A percentile compares a stretch with the other conserved stretches of the same genome.
phyloP scores from a whole-genome alignment of 2,113 vertebrate species.

The Mesocricetus auratus region DNA sequence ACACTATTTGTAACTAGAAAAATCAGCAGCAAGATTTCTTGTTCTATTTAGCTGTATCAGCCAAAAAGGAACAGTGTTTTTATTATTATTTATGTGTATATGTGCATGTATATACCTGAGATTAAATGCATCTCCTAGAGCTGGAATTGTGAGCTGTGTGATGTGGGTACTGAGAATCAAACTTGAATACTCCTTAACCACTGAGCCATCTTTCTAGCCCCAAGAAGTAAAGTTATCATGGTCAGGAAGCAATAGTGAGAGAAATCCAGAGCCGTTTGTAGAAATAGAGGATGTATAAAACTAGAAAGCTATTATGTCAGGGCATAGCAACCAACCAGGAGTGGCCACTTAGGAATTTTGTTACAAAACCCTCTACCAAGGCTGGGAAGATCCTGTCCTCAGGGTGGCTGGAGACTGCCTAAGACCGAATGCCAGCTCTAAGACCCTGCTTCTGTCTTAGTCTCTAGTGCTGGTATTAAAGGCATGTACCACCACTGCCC shows the following conservation, averaged over 20 bases:
- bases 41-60: conserved; percentile 21
- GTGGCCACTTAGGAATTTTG: not conserved
- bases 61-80: not conserved
- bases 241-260: not conserved
- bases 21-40: conserved; percentile 2
- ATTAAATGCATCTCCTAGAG: not conserved
- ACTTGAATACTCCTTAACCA: not conserved
- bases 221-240: conserved; percentile 19
- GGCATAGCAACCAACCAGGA: not conserved
- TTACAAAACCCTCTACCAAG: not conserved
- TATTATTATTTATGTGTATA: not conserved
- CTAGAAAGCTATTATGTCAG: not conserved
- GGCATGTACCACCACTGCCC: too few relatives aligned
- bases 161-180: not conserved
- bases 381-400: too few relatives aligned
- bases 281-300: not conserved
- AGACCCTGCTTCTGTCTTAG: too few relatives aligned
- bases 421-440: too few relatives aligned
- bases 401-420: too few relatives aligned
- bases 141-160: not conserved
- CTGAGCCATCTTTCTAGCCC: not conserved
- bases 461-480: too few relatives aligned
- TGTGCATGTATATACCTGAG: not conserved
- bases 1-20: conserved; percentile 29
- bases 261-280: conserved; percentile 25